phyloP scores from a whole-genome alignment of 1,140 invertebrate genomes.

The Drosophila tsacasi region DNA sequence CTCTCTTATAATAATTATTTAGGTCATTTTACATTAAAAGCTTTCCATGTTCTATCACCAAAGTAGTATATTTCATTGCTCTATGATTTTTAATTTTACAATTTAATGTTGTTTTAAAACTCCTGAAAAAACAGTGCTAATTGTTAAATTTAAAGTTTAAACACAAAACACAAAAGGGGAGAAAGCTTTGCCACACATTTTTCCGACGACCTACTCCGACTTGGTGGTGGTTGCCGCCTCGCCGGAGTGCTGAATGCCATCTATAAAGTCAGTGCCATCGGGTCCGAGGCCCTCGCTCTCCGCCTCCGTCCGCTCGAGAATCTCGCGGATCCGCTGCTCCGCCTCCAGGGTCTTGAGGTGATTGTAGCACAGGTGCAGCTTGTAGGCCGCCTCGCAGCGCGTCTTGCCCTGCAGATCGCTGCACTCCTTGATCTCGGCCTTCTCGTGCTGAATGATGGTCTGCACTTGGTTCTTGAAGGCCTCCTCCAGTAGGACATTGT shows the following conservation, averaged over 20 bases:
- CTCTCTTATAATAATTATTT: not conserved
- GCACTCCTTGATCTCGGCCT: constrained; percentile 64
- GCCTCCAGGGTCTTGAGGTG: constrained; percentile 71
- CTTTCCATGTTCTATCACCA: not conserved
- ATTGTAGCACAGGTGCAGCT: constrained; percentile 76
- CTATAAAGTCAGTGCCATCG: constrained; percentile 40
- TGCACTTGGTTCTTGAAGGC: constrained; percentile 62
- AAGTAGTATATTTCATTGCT: constrained; percentile 8
- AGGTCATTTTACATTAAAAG: not conserved
- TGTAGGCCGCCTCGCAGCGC: constrained; percentile 72
- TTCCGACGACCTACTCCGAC: constrained; percentile 1
- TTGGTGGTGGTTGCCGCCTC: constrained; percentile 19
- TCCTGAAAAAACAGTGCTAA: not conserved
- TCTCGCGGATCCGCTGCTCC: constrained; percentile 67
- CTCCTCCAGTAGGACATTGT: constrained; percentile 70
- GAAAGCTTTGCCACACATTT: not conserved
- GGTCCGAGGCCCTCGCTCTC: constrained; percentile 21
- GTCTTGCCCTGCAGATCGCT: constrained; percentile 57
- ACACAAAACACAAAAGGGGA: not conserved
- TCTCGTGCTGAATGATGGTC: constrained; percentile 51
- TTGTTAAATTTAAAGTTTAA: not conserved
- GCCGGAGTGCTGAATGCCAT: constrained; percentile 46
- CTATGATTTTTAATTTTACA: not conserved
- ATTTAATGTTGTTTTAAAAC: constrained; percentile 1
- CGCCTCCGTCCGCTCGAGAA: constrained; percentile 57